phyloP scores from a whole-genome alignment of 2,113 vertebrate genomes.

The Casuarius casuarius region DNA sequence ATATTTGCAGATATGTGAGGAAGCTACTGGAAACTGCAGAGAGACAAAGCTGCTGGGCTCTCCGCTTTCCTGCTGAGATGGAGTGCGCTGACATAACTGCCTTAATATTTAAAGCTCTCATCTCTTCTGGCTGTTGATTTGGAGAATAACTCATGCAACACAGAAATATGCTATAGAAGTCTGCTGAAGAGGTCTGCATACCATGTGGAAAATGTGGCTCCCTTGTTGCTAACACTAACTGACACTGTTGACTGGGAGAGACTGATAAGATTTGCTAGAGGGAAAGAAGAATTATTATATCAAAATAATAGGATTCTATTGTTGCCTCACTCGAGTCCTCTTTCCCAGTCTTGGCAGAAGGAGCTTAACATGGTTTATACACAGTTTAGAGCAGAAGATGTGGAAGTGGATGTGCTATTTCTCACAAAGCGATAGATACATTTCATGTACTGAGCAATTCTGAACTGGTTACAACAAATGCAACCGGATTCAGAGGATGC shows the following conservation, averaged over 20 bases:
- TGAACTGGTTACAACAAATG: not conserved
- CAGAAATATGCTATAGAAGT: not conserved
- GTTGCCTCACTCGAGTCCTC: not conserved
- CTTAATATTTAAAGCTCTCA: constrained; percentile 46
- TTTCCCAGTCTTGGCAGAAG: constrained; percentile 32
- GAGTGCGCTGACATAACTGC: not conserved
- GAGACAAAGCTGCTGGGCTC: not conserved
- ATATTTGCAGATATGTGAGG: not conserved
- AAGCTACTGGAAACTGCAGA: not conserved
- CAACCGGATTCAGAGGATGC: not conserved
- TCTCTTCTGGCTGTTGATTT: constrained; percentile 54
- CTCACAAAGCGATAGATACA: not conserved
- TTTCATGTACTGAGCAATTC: not conserved
- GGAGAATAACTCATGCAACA: constrained; percentile 23
- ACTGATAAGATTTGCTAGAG: constrained; percentile 31
- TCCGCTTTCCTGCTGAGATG: not conserved
- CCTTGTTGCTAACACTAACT: constrained; percentile 32
- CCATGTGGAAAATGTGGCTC: constrained; percentile 31
- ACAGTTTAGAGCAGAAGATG: not conserved
- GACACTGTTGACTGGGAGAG: constrained; percentile 38
- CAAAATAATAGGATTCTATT: constrained; percentile 24
- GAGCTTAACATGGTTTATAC: not conserved
- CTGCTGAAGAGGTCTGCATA: constrained; percentile 1
- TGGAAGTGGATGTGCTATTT: not conserved
- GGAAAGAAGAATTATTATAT: constrained; percentile 21